Conservation (phyloP, 2,888 invertebrate species). For the Exephanes ischioxanthus region DNA sequence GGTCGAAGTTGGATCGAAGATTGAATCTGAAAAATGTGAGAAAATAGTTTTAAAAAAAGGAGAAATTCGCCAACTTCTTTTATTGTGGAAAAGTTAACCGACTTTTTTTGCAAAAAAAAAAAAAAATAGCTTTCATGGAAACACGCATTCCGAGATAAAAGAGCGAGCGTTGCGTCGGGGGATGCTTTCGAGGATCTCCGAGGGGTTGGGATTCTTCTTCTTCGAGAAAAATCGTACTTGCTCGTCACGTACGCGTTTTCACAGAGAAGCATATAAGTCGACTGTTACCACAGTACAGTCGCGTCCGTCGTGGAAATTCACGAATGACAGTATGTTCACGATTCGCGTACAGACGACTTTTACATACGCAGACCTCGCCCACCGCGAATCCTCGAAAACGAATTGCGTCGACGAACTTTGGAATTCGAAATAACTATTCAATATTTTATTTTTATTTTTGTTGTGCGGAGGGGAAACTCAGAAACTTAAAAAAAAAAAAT, state of each 20-base stretch:
- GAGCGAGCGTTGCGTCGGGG: conserved; percentile 19
- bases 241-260: conserved; percentile 73
- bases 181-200: conserved; percentile 49
- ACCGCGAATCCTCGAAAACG: conserved; percentile 45
- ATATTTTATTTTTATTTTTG: conserved; percentile 16
- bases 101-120: conserved; percentile 1
- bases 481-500: too few species aligned
- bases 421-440: conserved; percentile 68
- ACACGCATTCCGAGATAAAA: conserved; percentile 29
- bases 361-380: conserved; percentile 53
- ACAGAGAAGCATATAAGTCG: conserved; percentile 69
- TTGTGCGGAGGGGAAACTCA: background rate
- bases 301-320: conserved; percentile 72
- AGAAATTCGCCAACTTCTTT: background rate
- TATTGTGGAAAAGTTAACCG: background rate
- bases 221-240: conserved; percentile 68
- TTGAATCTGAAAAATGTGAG: background rate
- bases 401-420: conserved; percentile 62
- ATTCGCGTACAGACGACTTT: conserved; percentile 68
- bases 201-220: conserved; percentile 51
- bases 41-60: background rate
- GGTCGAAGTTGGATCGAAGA: background rate
- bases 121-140: background rate
- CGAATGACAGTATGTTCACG: conserved; percentile 68
- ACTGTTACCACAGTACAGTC: conserved; percentile 71